Percentiles rank a stretch among this genome's conserved stretches.
Conservation (phyloP, 2,797 vertebrate genomes). For the Lerista edwardsae region DNA sequence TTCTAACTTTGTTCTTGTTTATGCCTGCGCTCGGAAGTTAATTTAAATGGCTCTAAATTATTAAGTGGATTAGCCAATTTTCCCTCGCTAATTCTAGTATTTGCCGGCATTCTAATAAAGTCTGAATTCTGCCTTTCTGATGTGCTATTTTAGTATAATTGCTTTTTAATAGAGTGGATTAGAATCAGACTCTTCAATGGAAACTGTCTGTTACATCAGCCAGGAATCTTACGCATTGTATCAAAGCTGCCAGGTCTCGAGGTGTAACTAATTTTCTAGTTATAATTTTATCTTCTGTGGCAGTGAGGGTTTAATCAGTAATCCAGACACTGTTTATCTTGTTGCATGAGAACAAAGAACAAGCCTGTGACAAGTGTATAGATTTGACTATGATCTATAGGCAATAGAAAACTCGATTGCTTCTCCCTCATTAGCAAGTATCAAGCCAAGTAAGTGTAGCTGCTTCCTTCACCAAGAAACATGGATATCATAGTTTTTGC, state of each 20-base stretch:
- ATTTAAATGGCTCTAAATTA: conserved; percentile 46
- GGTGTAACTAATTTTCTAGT: conserved; percentile 46
- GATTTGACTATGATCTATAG: too few relatives aligned
- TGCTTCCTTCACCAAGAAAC: conserved; percentile 9
- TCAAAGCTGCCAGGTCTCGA: conserved; percentile 42
- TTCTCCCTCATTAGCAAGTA: conserved; percentile 40
- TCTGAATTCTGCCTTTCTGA: conserved; percentile 32
- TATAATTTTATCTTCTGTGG: conserved; percentile 36
- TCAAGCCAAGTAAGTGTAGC: conserved; percentile 39
- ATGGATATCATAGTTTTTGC: background rate
- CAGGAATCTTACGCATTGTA: conserved; percentile 37
- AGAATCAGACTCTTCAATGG: conserved; percentile 52
- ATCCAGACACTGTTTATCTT: conserved; percentile 32
- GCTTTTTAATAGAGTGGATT: conserved; percentile 58
- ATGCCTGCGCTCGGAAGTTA: conserved; percentile 19
- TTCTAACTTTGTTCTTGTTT: conserved; percentile 10
- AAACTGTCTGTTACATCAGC: conserved; percentile 49
- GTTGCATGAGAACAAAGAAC: conserved; percentile 30
- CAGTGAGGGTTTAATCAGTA: conserved; percentile 55
- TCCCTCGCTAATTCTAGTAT: conserved; percentile 24
- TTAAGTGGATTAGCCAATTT: conserved; percentile 47
- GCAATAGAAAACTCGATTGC: conserved; percentile 29
- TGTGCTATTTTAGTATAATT: conserved; percentile 40
- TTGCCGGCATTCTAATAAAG: conserved; percentile 21
- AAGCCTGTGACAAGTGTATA: conserved; percentile 25